Evolutionary conservation across 1,140 invertebrate species (phyloP), one percentile per base, ranked within the genome.

Genomic region (Mactra quadrangularis): DNA sequence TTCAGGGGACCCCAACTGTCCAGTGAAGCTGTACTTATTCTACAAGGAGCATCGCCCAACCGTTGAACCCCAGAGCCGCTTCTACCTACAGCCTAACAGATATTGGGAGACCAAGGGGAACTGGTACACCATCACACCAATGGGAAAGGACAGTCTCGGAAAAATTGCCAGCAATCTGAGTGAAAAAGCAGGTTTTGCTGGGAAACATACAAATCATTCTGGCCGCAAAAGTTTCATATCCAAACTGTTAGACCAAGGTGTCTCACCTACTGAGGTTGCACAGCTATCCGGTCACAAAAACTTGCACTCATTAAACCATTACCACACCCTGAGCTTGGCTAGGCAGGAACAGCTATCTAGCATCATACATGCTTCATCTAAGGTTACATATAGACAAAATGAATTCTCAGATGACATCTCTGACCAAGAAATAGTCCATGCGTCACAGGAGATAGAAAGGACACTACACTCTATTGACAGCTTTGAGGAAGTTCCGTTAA

Each of bases 221-320:
- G 50, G 70, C 3, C 4, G 70, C 3, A 72, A 72, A 72, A 72
- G 47, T 6, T 50, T 33, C n/a, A 72, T 72, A 13, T 25, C 41
- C 13, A 53, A 53, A 19, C 31, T 55, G 13, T 35, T 72, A n/a
- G 52, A 72, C 11, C 19, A 11, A 3, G 52, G 52, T 1, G 15
- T 11, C 13, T 3, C 47, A 13, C 70, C 70, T 2, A 72, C 52
- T 7, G 52, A 72, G 17, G 70, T 53, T 4, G 70, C 70, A 1
- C 70, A 72, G 33, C 27, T 72, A 33, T 72, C 70, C 3, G 70
- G 70, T 3, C 70, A 72, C 41, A 72, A 72, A 22, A 72, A 72
- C 35, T 17, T 72, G 4, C 6, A 19, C 7, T 17, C 13, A 6
- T 25, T 72, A 7, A 72, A 72, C 31, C 13, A 7, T 25, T 72